Percentiles rank a stretch among this genome's conserved stretches.
These are phyloP conservation scores for Platichthys stellatus DNA, from an alignment of 2,113 vertebrate genomes.

Conservation along the genomic window DNA sequence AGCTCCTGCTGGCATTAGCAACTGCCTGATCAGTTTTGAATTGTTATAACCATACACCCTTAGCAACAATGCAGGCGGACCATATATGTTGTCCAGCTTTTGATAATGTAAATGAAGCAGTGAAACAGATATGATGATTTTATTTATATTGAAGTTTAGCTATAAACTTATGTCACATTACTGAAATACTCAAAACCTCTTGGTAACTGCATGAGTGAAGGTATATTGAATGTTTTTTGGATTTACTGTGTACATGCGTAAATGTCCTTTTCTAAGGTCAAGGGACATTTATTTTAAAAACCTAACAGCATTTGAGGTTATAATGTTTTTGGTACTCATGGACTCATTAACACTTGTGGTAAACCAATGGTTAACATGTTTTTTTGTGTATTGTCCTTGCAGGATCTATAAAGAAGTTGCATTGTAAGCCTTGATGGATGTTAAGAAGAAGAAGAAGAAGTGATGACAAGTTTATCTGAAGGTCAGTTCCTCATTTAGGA, in stretches of 20 bases:
- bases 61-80: background rate
- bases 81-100: too few species aligned
- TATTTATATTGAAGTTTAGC: too few species aligned
- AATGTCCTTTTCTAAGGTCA: too few species aligned
- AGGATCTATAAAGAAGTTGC: background rate
- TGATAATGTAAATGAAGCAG: too few species aligned
- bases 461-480: slow-evolving; percentile 17
- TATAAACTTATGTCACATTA: too few species aligned
- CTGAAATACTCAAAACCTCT: too few species aligned
- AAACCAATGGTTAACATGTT: background rate
- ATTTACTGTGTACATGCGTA: too few species aligned
- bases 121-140: too few species aligned
- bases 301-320: background rate
- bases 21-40: slow-evolving; percentile 23
- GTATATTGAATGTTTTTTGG: too few species aligned
- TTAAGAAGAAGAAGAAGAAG: slow-evolving; percentile 30
- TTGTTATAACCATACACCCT: slow-evolving; percentile 6
- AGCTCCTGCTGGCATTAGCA: slow-evolving; percentile 24
- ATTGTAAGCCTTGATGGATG: background rate
- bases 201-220: too few species aligned
- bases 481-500: slow-evolving; percentile 42
- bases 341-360: background rate
- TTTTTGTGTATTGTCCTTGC: background rate
- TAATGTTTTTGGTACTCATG: too few species aligned
- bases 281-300: background rate